phyloP scores from a whole-genome alignment of 2,113 vertebrate species.

The Alectura lathami region DNA sequence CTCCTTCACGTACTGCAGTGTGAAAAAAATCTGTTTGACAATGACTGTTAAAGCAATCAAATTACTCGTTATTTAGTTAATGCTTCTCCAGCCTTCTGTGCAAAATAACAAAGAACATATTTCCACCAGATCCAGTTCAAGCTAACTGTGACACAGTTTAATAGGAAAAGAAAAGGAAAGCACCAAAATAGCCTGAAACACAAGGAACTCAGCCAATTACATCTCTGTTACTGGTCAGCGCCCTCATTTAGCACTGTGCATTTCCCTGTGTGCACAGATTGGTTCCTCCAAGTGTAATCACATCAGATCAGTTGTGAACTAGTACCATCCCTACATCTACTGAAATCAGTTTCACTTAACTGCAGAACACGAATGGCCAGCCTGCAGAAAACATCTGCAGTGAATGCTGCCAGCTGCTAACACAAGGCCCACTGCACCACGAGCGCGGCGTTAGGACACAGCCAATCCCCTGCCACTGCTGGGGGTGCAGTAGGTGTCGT shows the following conservation, averaged over 20 bases:
- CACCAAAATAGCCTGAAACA: neutral
- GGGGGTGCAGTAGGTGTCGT: neutral
- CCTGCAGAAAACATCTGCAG: neutral
- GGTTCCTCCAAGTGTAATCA: neutral
- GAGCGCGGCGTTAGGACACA: neutral
- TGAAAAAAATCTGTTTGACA: neutral
- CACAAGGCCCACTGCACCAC: fast-evolving
- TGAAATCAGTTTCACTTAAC: neutral
- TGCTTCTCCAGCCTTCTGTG: neutral
- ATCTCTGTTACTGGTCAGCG: neutral
- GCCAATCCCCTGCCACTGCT: neutral
- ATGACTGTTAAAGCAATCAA: neutral
- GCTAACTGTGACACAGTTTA: neutral
- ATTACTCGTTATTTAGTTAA: neutral
- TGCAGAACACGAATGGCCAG: neutral
- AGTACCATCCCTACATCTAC: neutral
- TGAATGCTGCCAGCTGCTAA: neutral
- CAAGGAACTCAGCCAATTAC: neutral
- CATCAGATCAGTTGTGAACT: neutral
- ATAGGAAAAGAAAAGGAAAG: neutral
- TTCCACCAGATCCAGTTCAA: neutral
- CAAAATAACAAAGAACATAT: neutral
- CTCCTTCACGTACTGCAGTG: neutral
- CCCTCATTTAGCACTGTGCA: neutral
- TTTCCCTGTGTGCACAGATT: neutral